Evolutionary conservation across 2,888 invertebrate species (phyloP).

Genomic region (Pegoplata infirma): DNA sequence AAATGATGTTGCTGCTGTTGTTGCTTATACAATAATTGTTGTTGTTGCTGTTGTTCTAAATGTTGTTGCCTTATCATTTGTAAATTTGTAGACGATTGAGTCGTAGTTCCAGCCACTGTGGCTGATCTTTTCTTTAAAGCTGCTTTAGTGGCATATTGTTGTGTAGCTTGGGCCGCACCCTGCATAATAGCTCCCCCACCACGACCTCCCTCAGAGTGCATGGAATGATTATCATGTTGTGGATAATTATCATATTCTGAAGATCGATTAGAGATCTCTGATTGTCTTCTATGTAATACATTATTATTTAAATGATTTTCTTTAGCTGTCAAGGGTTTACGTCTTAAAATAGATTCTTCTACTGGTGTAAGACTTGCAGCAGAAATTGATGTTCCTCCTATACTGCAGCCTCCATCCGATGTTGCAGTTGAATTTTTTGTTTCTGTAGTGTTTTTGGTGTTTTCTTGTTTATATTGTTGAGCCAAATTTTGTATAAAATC

Average conservation of each 20-base stretch:
- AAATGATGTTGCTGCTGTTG: conserved; percentile 54
- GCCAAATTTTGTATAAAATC: conserved; percentile 72
- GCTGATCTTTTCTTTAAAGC: conserved; percentile 71
- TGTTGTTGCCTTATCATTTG: conserved; percentile 62
- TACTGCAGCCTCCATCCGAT: conserved; percentile 11
- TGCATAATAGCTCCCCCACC: conserved; percentile 39
- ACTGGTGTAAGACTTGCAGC: conserved; percentile 13
- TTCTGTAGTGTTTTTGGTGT: no score
- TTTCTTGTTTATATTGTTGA: conserved; percentile 72
- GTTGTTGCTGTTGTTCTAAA: conserved; percentile 63
- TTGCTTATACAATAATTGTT: conserved; percentile 59
- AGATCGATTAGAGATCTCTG: conserved; percentile 73
- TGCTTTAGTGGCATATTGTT: conserved; percentile 69
- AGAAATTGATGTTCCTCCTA: conserved; percentile 50
- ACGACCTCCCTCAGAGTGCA: conserved; percentile 41
- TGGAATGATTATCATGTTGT: conserved; percentile 52
- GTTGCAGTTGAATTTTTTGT: not conserved
- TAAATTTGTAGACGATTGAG: conserved; percentile 40
- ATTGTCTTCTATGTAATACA: conserved; percentile 70
- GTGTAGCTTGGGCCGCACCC: conserved; percentile 61
- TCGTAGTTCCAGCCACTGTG: conserved; percentile 62
- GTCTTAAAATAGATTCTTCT: conserved; percentile 68
- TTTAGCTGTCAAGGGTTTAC: conserved; percentile 71
- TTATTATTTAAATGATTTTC: conserved; percentile 66
- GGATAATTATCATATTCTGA: conserved; percentile 74